phyloP scores from a whole-genome alignment of 1,140 invertebrate species.

The Papilio machaon region DNA sequence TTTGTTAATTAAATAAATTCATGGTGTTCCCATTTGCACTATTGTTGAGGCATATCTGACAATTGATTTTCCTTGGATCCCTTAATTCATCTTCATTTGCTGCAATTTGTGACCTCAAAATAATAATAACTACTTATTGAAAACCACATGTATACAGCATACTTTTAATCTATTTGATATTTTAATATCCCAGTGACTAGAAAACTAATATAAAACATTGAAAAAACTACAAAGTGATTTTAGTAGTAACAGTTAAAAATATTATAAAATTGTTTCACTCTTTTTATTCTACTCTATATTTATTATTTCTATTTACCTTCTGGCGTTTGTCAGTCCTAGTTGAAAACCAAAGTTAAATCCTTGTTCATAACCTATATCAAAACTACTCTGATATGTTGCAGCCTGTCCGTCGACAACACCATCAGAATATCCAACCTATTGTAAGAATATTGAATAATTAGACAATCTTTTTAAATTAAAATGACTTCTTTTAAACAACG shows the following conservation, averaged over 20 bases:
- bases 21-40: constrained; percentile 56
- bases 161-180: too few relatives aligned
- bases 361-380: constrained; percentile 66
- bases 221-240: too few relatives aligned
- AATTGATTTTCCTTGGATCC: constrained; percentile 63
- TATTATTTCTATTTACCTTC: constrained; percentile 44
- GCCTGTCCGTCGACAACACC: constrained; percentile 65
- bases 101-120: constrained; percentile 2
- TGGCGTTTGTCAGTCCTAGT: constrained; percentile 52
- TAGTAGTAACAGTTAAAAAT: too few relatives aligned
- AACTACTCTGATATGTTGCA: constrained; percentile 68
- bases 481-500: too few relatives aligned
- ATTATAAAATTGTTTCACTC: too few relatives aligned
- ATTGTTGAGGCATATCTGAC: constrained; percentile 63
- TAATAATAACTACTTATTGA: not conserved
- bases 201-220: too few relatives aligned
- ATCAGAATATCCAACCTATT: constrained; percentile 65
- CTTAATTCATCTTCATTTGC: constrained; percentile 32
- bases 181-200: too few relatives aligned
- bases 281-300: too few relatives aligned
- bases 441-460: too few relatives aligned
- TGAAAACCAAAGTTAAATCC: constrained; percentile 65
- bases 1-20: constrained; percentile 68
- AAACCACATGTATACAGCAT: too few relatives aligned
- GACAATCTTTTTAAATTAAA: constrained; percentile 33